A percentile compares a stretch with the other conserved stretches of the same genome.
phyloP scores from a whole-genome alignment of 2,113 vertebrate species.

The Malurus melanocephalus region DNA sequence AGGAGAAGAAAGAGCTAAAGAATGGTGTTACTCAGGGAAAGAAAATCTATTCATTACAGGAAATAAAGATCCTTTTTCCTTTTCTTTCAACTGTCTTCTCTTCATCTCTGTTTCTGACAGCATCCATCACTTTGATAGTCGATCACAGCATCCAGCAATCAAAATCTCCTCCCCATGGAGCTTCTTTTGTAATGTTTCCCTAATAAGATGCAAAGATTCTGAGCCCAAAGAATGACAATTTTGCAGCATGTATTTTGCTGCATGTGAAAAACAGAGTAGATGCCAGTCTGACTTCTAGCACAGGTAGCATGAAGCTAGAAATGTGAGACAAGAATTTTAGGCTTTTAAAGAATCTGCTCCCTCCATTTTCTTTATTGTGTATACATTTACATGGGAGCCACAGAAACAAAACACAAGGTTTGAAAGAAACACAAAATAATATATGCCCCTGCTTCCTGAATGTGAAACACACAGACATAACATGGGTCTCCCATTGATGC shows the following conservation, averaged over 20 bases:
- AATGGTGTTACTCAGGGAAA: neutral
- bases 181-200: conserved; percentile 30
- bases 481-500: neutral
- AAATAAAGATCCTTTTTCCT: conserved; percentile 44
- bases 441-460: neutral
- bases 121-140: conserved; percentile 41
- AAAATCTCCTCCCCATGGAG: neutral
- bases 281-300: neutral
- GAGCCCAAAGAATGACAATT: neutral
- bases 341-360: neutral
- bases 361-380: neutral
- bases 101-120: conserved; percentile 44
- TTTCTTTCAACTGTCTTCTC: conserved; percentile 52
- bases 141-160: conserved; percentile 30
- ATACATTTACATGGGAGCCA: neutral
- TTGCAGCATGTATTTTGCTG: neutral
- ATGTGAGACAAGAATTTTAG: neutral
- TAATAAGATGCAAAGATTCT: conserved; percentile 50
- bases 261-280: neutral
- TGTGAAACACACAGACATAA: neutral
- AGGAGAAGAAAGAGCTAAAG: conserved; percentile 17
- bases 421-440: neutral
- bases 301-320: neutral
- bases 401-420: neutral
- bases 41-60: conserved; percentile 35